phyloP scores from a whole-genome alignment of 2,888 invertebrate species.

The Antheraea yamamai region DNA sequence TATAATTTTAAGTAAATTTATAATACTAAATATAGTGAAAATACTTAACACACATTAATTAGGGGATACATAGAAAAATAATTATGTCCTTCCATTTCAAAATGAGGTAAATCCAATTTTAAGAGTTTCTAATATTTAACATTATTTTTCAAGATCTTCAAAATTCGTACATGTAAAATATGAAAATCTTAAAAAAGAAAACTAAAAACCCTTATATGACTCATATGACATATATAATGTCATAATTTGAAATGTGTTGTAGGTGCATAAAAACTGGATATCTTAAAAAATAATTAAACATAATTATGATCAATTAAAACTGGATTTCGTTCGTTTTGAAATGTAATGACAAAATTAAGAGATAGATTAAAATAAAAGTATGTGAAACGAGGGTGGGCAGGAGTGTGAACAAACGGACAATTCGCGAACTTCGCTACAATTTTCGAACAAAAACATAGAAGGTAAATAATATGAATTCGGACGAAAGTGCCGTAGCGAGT shows the following conservation, averaged over 20 bases:
- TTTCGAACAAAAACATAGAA: constrained; percentile 4
- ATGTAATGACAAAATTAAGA: background rate
- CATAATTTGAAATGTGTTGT: too few relatives aligned
- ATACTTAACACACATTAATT: constrained; percentile 13
- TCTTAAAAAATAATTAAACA: too few relatives aligned
- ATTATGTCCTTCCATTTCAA: background rate
- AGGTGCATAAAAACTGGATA: too few relatives aligned
- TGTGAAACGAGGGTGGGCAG: constrained; percentile 68
- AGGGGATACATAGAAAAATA: constrained; percentile 19
- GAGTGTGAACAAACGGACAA: constrained; percentile 43
- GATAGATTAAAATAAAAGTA: constrained; percentile 23
- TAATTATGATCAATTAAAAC: too few relatives aligned
- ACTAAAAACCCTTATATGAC: too few relatives aligned
- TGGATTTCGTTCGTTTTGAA: too few relatives aligned
- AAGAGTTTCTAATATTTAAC: too few relatives aligned
- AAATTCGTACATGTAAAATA: too few relatives aligned
- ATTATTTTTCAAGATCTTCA: too few relatives aligned
- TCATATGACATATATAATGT: too few relatives aligned
- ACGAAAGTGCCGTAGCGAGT: constrained; percentile 24
- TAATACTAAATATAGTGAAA: background rate
- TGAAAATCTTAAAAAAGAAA: too few relatives aligned
- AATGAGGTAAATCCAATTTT: too few relatives aligned
- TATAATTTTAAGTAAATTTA: background rate
- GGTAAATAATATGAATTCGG: background rate
- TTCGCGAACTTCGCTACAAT: constrained; percentile 41